A percentile compares a stretch with the other conserved stretches of the same genome.
These are phyloP conservation scores for Cephus sareptanus DNA, from an alignment of 2,888 invertebrate species.

Conservation along the genomic window DNA sequence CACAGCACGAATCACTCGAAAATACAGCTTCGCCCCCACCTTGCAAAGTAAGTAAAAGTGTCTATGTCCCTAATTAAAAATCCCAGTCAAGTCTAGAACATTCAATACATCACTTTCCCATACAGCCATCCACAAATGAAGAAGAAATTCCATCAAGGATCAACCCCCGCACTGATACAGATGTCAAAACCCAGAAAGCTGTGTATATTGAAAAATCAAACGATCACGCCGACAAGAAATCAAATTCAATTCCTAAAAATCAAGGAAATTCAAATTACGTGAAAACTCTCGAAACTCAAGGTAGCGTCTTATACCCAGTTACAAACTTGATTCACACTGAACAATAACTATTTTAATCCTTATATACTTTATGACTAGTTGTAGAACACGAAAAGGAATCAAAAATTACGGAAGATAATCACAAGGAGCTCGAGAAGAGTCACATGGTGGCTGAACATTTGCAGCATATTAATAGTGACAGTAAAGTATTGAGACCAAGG, in stretches of 20 bases:
- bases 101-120: background rate
- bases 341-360: background rate
- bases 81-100: conserved; percentile 5
- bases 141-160: background rate
- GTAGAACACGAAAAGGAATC: conserved; percentile 24
- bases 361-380: background rate
- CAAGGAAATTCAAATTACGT: background rate
- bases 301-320: background rate
- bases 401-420: conserved; percentile 11
- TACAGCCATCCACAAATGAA: background rate
- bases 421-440: conserved; percentile 12
- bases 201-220: background rate
- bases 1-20: conserved; percentile 32
- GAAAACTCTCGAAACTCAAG: background rate
- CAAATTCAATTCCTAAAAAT: background rate
- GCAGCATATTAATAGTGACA: conserved; percentile 43
- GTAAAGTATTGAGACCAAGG: conserved; percentile 71
- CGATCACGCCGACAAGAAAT: background rate
- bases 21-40: conserved; percentile 33
- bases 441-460: conserved; percentile 51
- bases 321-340: background rate
- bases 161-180: conserved; percentile 23
- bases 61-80: background rate
- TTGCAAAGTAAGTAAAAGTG: conserved; percentile 27
- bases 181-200: background rate